These are phyloP conservation scores for Pelobates cultripes DNA, from an alignment of 2,797 vertebrate species.

Conservation along the genomic window DNA sequence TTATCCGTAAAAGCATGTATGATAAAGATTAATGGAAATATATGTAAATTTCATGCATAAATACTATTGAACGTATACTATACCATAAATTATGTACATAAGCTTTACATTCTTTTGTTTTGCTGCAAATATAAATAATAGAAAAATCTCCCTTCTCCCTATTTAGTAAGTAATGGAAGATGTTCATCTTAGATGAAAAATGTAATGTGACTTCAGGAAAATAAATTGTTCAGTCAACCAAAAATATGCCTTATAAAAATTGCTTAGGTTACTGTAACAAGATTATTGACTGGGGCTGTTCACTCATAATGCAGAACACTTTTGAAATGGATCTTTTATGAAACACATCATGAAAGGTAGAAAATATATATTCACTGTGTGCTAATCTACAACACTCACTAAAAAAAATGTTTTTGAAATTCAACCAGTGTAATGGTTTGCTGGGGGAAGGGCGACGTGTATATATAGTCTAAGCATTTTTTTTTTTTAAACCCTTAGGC, in stretches of 20 bases:
- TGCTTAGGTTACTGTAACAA: conserved; percentile 89
- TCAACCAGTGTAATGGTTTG: conserved; percentile 77
- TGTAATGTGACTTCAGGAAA: conserved; percentile 99
- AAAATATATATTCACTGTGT: conserved; percentile 71
- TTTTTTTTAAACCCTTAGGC: conserved; percentile 64
- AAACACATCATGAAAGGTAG: conserved; percentile 79
- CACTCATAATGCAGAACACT: conserved; percentile 79
- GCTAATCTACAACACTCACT: conserved; percentile 78
- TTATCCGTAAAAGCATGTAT: too few relatives aligned
- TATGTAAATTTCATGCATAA: too few relatives aligned
- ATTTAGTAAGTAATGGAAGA: conserved; percentile 50
- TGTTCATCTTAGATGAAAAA: conserved; percentile 90
- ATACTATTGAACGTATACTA: too few relatives aligned
- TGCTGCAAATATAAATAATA: too few relatives aligned
- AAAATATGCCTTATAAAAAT: conserved; percentile 99
- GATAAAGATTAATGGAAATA: too few relatives aligned
- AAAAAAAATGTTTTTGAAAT: conserved; percentile 78
- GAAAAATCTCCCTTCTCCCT: too few relatives aligned
- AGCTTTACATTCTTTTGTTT: too few relatives aligned
- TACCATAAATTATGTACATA: too few relatives aligned
- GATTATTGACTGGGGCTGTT: conserved; percentile 84
- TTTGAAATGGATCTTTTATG: conserved; percentile 83
- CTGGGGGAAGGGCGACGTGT: conserved; percentile 64
- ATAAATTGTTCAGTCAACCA: conserved; percentile 98
- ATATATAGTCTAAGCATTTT: conserved; percentile 70